These are phyloP conservation scores for Lytechinus pictus DNA, from an alignment of 35 echinoderm and acorn worm species.

Conservation along the genomic window DNA sequence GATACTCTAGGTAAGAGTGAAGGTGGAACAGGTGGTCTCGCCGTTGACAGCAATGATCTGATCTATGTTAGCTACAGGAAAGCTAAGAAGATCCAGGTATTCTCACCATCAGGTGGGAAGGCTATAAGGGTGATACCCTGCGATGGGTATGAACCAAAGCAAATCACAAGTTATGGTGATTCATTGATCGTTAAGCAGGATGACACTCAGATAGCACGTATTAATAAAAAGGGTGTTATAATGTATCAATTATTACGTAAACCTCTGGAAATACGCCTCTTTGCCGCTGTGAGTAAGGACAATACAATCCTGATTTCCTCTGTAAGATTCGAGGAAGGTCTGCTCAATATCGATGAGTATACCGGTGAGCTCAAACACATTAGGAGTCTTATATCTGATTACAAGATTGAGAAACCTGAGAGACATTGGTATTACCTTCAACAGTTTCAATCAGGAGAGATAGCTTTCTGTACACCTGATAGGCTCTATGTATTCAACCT, in stretches of 20 bases:
- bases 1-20: not conserved
- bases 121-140: conserved; percentile 11
- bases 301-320: not conserved
- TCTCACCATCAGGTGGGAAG: not conserved
- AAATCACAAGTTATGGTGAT: not conserved
- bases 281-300: not conserved
- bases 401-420: not conserved
- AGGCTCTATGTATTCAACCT: conserved; percentile 16
- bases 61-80: conserved; percentile 9
- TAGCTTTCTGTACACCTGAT: conserved; percentile 21
- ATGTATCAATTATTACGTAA: not conserved
- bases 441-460: conserved; percentile 17
- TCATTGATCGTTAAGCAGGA: no score
- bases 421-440: not conserved
- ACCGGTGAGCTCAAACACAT: not conserved
- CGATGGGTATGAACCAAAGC: not conserved
- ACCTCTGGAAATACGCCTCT: not conserved
- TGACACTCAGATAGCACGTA: no score
- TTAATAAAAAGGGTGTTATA: no score
- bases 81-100: conserved; percentile 32
- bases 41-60: not conserved
- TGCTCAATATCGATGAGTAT: conserved; percentile 11
- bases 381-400: not conserved
- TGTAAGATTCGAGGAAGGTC: not conserved
- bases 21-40: not conserved